These are phyloP conservation scores for Cheilinus undulatus DNA, from an alignment of 2,113 vertebrate genomes.

Conservation along the genomic window DNA sequence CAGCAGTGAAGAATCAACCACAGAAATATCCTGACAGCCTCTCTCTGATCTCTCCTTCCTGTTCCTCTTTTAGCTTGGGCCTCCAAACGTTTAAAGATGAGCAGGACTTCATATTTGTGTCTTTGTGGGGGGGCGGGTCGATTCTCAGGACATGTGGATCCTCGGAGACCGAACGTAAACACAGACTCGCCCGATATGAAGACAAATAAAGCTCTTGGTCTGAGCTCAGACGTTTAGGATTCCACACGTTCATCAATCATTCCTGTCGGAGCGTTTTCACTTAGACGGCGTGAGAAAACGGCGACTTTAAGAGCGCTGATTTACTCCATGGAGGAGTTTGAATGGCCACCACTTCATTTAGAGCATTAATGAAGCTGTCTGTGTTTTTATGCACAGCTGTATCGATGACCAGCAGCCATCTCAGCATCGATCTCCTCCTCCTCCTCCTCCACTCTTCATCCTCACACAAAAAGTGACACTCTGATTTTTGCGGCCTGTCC, in stretches of 20 bases:
- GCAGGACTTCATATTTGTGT: slow-evolving; percentile 54
- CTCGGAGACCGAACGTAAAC: slow-evolving; percentile 71
- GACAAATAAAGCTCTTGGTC: slow-evolving; percentile 72
- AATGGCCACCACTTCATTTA: no score
- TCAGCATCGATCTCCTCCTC: slow-evolving; percentile 57
- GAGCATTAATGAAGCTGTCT: background rate
- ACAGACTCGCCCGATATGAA: slow-evolving; percentile 69
- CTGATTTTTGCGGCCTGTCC: slow-evolving; percentile 74
- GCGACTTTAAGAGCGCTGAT: no score
- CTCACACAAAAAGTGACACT: slow-evolving; percentile 70
- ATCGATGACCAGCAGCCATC: slow-evolving; percentile 13
- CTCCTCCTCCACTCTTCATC: slow-evolving; percentile 45
- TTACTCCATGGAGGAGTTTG: no score
- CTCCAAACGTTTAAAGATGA: slow-evolving; percentile 29
- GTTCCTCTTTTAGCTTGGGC: background rate
- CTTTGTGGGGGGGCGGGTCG: slow-evolving; percentile 46
- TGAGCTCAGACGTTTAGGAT: slow-evolving; percentile 66
- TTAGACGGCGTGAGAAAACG: slow-evolving; percentile 19
- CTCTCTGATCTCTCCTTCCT: background rate
- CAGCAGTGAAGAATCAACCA: no score
- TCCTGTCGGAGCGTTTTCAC: slow-evolving; percentile 63
- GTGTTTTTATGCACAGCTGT: background rate
- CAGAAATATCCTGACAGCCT: no score
- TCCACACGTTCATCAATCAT: slow-evolving; percentile 76
- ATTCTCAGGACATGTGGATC: slow-evolving; percentile 73